Conservation (phyloP, 2,113 vertebrate genomes). For the Seriola aureovittata region DNA sequence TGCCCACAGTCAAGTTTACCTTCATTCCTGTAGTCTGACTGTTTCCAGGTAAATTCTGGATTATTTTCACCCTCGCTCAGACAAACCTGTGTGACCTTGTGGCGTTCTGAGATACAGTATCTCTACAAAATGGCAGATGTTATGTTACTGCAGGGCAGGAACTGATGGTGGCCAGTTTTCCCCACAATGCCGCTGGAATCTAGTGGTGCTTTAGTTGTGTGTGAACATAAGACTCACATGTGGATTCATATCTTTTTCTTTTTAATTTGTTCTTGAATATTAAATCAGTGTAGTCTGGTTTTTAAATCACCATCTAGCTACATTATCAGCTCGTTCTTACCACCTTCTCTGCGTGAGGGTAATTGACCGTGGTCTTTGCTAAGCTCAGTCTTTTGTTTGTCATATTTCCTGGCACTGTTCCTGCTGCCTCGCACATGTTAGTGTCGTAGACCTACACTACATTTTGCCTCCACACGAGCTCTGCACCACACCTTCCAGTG, state of each 20-base stretch:
- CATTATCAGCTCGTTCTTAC: too few relatives aligned
- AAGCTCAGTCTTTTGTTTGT: too few relatives aligned
- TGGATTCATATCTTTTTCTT: background rate
- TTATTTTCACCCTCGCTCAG: background rate
- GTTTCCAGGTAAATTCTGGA: constrained; percentile 2
- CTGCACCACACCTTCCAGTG: too few relatives aligned
- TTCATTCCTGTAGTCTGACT: constrained; percentile 61
- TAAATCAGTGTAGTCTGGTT: background rate
- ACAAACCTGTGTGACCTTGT: constrained; percentile 21
- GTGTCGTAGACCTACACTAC: too few relatives aligned
- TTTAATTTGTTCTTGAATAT: background rate
- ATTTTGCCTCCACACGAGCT: too few relatives aligned
- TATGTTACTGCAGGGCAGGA: background rate
- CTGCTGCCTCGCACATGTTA: too few relatives aligned
- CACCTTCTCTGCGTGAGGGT: too few relatives aligned
- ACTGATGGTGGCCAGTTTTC: background rate
- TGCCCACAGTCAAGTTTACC: constrained; percentile 39
- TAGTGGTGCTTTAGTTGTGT: background rate
- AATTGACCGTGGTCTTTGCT: too few relatives aligned
- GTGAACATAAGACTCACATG: background rate
- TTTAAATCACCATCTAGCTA: too few relatives aligned
- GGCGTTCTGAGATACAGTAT: background rate
- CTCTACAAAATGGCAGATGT: background rate
- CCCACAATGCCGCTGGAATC: background rate
- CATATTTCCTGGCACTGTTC: too few relatives aligned